phyloP scores from a whole-genome alignment of 2,797 vertebrate species.

The Acestrorhynchus altus region DNA sequence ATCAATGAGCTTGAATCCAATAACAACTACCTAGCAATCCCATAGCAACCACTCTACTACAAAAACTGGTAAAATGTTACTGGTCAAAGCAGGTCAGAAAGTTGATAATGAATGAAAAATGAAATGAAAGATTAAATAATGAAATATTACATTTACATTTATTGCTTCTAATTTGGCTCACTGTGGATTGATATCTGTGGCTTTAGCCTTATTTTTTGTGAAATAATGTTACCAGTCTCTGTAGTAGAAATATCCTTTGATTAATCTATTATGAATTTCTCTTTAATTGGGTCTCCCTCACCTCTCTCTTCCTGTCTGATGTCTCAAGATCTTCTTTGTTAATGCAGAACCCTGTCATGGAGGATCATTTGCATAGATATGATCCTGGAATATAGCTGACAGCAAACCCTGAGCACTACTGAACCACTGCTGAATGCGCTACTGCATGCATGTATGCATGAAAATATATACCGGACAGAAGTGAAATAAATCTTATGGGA shows the following conservation, averaged over 20 bases:
- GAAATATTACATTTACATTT: too few species aligned
- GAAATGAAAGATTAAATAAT: too few species aligned
- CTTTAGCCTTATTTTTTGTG: too few species aligned
- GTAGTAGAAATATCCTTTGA: conserved; percentile 15
- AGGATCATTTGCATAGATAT: conserved; percentile 45
- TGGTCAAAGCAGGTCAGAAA: too few species aligned
- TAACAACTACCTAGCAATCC: too few species aligned
- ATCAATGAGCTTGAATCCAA: too few species aligned
- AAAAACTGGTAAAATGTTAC: too few species aligned
- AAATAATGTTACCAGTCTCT: not conserved
- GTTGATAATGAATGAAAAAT: too few species aligned
- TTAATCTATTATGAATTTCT: conserved; percentile 31
- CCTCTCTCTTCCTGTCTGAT: conserved; percentile 34
- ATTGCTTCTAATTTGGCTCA: too few species aligned
- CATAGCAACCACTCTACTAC: too few species aligned
- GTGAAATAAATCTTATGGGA: not conserved
- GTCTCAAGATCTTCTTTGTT: conserved; percentile 39
- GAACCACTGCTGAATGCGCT: not conserved
- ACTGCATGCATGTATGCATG: too few species aligned
- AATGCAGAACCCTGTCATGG: conserved; percentile 35
- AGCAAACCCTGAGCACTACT: conserved; percentile 30
- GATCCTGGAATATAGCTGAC: conserved; percentile 41
- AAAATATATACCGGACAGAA: conserved; percentile 14
- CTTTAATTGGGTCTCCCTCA: conserved; percentile 41
- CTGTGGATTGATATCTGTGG: too few species aligned